A percentile compares a stretch with the other conserved stretches of the same genome.
Evolutionary conservation across 1,140 invertebrate genomes (phyloP).

Genomic region (Helicoverpa zea): DNA sequence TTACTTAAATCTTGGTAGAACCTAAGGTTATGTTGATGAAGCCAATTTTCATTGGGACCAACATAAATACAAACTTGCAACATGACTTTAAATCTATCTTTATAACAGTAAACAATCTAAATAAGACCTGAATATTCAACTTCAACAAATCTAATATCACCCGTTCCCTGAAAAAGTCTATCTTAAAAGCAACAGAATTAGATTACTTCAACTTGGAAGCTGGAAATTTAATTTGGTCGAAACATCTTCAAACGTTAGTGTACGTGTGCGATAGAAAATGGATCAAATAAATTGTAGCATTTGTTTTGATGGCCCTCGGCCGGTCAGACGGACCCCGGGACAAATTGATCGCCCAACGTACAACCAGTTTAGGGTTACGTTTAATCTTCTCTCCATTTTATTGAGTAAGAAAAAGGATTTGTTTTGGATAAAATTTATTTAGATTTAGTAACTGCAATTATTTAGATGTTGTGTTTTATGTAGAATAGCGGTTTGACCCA

Average conservation of each 20-base stretch:
- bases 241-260: conserved; percentile 35
- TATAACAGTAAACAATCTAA: too few relatives aligned
- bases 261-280: conserved; percentile 48
- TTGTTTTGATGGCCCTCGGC: conserved; percentile 45
- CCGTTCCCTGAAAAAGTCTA: conserved; percentile 7
- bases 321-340: conserved; percentile 7
- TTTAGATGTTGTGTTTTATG: neutral
- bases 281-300: conserved; percentile 45
- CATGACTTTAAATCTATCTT: too few relatives aligned
- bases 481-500: neutral
- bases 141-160: neutral
- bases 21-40: too few relatives aligned
- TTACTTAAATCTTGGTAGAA: too few relatives aligned
- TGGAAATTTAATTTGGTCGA: neutral
- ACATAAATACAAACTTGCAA: too few relatives aligned
- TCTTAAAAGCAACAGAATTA: conserved; percentile 22
- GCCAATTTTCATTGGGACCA: too few relatives aligned
- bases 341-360: conserved; percentile 8
- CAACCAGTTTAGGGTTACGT: neutral
- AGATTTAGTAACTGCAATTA: too few relatives aligned
- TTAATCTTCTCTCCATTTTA: conserved; percentile 35
- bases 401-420: conserved; percentile 9
- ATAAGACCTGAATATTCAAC: too few relatives aligned
- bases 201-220: conserved; percentile 29
- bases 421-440: neutral